These are phyloP conservation scores for Melipona bicolor DNA, from an alignment of 2,888 invertebrate genomes.

Conservation along the genomic window DNA sequence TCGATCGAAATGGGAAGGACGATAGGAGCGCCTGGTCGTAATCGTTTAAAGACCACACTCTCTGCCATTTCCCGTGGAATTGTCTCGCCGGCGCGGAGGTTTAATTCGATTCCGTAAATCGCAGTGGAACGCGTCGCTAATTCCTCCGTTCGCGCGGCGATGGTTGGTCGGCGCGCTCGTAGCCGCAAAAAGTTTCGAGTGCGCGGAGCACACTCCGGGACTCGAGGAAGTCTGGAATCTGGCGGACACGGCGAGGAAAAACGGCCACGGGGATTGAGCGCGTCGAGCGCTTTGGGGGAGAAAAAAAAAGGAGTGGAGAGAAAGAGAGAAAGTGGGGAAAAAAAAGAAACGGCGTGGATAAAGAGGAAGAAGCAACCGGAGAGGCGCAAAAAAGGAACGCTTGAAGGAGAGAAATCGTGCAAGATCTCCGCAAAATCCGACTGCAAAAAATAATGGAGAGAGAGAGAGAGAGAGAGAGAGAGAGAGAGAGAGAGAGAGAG, in stretches of 20 bases:
- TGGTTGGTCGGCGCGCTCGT: background rate
- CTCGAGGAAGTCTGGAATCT: constrained; percentile 11
- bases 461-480: background rate
- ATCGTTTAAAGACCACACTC: background rate
- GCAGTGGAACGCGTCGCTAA: constrained; percentile 22
- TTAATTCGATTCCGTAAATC: constrained; percentile 1
- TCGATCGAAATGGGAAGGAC: background rate
- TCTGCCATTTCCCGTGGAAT: background rate
- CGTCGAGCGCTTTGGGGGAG: background rate
- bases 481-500: background rate
- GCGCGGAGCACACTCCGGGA: background rate
- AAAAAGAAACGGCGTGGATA: constrained; percentile 22
- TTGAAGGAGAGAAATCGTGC: constrained; percentile 22
- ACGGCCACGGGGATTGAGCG: constrained; percentile 12
- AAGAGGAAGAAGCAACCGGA: constrained; percentile 30
- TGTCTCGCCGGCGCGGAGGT: background rate
- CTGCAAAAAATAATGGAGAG: constrained; percentile 13
- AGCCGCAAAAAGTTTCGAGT: constrained; percentile 27
- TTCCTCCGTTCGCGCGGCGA: background rate
- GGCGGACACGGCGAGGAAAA: constrained; percentile 18
- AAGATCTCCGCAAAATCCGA: constrained; percentile 8
- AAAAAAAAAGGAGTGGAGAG: background rate
- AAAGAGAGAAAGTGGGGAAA: constrained; percentile 3
- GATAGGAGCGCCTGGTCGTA: background rate
- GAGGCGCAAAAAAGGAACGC: constrained; percentile 11